phyloP scores from a whole-genome alignment of 2,888 invertebrate genomes.

The Heteromurus nitidus region DNA sequence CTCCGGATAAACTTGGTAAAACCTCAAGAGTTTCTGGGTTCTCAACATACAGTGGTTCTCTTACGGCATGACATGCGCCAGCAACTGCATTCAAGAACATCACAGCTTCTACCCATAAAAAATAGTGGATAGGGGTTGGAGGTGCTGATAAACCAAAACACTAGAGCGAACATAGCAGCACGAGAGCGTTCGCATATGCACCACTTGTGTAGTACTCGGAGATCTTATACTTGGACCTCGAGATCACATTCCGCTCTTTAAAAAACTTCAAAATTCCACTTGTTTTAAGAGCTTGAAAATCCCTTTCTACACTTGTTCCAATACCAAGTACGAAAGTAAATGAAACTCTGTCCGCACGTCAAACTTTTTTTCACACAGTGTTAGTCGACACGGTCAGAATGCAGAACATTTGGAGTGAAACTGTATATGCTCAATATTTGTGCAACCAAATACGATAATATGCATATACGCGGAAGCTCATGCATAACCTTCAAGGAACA shows the following conservation, averaged over 20 bases:
- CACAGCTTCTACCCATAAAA: constrained; percentile 37
- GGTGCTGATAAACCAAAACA: constrained; percentile 64
- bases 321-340: constrained; percentile 29
- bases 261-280: constrained; percentile 50
- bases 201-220: constrained; percentile 1
- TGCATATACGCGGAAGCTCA: no score
- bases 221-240: constrained; percentile 24
- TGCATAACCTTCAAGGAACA: no score
- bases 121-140: constrained; percentile 53
- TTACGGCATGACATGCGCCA: constrained; percentile 66
- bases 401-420: constrained; percentile 29
- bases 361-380: constrained; percentile 60
- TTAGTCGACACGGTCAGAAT: constrained; percentile 53
- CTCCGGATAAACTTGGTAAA: constrained; percentile 59
- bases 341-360: constrained; percentile 42
- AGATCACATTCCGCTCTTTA: constrained; percentile 54
- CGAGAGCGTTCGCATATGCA: constrained; percentile 6
- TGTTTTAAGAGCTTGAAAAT: constrained; percentile 36
- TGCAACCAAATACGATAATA: constrained; percentile 12
- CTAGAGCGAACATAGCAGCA: constrained; percentile 47
- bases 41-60: constrained; percentile 32
- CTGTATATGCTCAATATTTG: constrained; percentile 19
- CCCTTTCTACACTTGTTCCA: constrained; percentile 30
- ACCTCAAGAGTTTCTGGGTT: constrained; percentile 62
- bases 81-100: constrained; percentile 59